Evolutionary conservation across 2,888 invertebrate genomes (phyloP).

Genomic region (Lumbricus terrestris): DNA sequence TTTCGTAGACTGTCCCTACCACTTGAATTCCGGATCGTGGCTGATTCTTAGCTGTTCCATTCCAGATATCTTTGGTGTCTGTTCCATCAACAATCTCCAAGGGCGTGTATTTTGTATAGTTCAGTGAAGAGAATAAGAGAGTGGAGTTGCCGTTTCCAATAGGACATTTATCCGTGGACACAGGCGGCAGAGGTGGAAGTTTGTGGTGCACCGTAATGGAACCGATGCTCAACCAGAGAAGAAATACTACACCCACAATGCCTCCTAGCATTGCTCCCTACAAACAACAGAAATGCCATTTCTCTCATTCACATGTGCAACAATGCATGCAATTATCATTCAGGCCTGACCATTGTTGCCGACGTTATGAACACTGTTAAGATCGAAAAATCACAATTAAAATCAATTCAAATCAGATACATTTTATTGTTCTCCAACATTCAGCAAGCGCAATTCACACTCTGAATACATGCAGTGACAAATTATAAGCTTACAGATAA

Average conservation of each 20-base stretch:
- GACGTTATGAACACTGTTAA: too few species aligned
- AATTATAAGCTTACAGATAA: too few species aligned
- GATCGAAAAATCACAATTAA: too few species aligned
- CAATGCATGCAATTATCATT: neutral
- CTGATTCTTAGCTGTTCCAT: neutral
- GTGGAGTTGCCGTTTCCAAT: neutral
- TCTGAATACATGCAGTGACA: too few species aligned
- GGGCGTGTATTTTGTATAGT: neutral
- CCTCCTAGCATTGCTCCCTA: neutral
- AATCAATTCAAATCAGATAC: too few species aligned
- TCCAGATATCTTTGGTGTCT: neutral
- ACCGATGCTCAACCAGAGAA: neutral
- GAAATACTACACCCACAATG: neutral
- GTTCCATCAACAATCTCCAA: neutral
- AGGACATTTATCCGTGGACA: neutral
- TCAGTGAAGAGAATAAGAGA: neutral
- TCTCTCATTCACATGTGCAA: neutral
- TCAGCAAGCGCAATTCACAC: too few species aligned
- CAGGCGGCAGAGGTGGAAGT: neutral
- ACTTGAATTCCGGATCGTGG: neutral
- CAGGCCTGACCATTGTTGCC: too few species aligned
- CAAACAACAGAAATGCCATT: neutral
- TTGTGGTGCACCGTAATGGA: neutral
- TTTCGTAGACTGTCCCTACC: neutral
- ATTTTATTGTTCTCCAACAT: too few species aligned